A percentile compares a stretch with the other conserved stretches of the same genome.
These are phyloP conservation scores for Gallinago stenura DNA, from an alignment of 2,797 vertebrate species.

Conservation along the genomic window DNA sequence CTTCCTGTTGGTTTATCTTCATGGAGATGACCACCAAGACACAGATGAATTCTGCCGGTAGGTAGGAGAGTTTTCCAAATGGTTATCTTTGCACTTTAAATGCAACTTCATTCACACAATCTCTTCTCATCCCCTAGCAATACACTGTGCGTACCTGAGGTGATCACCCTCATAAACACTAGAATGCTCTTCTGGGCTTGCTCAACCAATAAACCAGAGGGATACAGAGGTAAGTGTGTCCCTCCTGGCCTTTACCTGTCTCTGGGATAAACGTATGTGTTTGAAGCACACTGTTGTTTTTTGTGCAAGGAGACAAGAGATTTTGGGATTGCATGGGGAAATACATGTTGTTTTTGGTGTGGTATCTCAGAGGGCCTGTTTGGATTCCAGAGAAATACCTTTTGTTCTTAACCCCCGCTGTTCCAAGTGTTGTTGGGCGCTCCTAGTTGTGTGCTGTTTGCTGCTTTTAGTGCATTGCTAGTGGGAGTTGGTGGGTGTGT, in stretches of 20 bases:
- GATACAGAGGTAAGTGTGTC: slow-evolving; percentile 90
- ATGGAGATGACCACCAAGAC: slow-evolving; percentile 98
- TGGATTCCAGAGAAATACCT: not conserved
- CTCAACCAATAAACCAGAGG: slow-evolving; percentile 96
- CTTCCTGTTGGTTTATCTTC: slow-evolving; percentile 97
- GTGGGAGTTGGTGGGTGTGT: not conserved
- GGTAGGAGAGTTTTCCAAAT: not conserved
- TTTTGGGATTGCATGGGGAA: not conserved
- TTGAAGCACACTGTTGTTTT: not conserved
- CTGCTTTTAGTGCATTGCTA: not conserved
- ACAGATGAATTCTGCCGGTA: slow-evolving; percentile 98
- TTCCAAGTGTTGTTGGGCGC: not conserved
- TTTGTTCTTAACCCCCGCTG: not conserved
- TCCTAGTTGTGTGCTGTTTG: not conserved
- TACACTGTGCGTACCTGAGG: slow-evolving; percentile 95
- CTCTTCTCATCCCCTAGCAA: slow-evolving; percentile 81
- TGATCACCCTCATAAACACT: slow-evolving; percentile 93
- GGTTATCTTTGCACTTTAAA: not conserved
- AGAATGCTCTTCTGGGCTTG: slow-evolving; percentile 99
- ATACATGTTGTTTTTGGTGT: not conserved
- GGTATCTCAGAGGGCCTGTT: not conserved
- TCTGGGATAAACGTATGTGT: not conserved
- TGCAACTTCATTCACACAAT: not conserved
- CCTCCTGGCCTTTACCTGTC: not conserved
- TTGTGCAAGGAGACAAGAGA: not conserved